Conservation (phyloP, 1,140 invertebrate genomes). For the Cyclina sinensis region DNA sequence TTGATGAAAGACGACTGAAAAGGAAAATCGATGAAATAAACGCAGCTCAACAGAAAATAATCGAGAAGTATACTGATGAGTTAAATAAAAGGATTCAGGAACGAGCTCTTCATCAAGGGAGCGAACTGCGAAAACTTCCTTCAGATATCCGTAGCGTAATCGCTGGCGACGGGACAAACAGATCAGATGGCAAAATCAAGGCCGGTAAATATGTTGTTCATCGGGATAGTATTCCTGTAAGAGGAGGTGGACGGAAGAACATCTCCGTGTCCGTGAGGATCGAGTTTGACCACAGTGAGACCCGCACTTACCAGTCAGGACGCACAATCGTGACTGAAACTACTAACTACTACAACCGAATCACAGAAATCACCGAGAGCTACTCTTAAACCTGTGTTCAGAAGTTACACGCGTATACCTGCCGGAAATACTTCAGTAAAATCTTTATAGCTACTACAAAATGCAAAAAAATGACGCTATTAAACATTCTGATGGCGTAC, state of each 20-base stretch:
- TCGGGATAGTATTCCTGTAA: neutral
- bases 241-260: slow-evolving; percentile 1
- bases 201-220: neutral
- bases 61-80: neutral
- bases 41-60: neutral
- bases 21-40: neutral
- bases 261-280: neutral
- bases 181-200: neutral
- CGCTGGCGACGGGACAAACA: neutral
- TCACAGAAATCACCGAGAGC: neutral
- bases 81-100: neutral
- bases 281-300: neutral
- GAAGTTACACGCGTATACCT: too few species aligned
- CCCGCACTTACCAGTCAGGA: neutral
- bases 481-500: too few species aligned
- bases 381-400: too few species aligned
- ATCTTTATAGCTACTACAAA: too few species aligned
- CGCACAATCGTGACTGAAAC: neutral
- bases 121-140: neutral
- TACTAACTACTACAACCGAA: slow-evolving; percentile 29
- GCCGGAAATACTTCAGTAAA: too few species aligned
- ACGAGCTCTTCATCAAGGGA: neutral
- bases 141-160: neutral
- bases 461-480: too few species aligned
- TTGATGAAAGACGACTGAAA: neutral